Base-by-base conservation (phyloP, 2,888 invertebrate species). In the Leistus spinibarbis region DNA sequence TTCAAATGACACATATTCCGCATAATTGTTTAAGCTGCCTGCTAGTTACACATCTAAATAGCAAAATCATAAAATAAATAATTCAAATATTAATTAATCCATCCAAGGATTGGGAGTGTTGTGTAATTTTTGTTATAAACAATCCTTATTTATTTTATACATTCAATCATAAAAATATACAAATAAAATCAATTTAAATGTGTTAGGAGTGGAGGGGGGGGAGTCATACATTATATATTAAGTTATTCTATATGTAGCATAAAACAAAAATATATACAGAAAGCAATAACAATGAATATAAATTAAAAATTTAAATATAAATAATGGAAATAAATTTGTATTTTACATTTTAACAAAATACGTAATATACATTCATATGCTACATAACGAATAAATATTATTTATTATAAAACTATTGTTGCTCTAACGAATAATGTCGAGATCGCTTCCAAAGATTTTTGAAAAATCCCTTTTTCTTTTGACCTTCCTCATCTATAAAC, bases 391-490 rank as follows among this genome's bases (percentile, higher is more conserved):
- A 67, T 24, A 66, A 73, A 66, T 56, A 73, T 20, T 54, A 20
- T 13, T 22, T 20, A n/a, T n/a, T n/a, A 20, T 90, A 19, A 60
- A 60, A 60, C 60, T 91, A 91, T 88, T 94, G 94, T 86, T 95
- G 94, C 86, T 95, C 95, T 86, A 95, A 87, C 78, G 95, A 95
- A 84, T 95, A 93, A 84, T 95, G 94, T 79, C 94, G 91, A 79
- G 95, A 95, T 82, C 93, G 91, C 86, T 95, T 95, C 95, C 95
- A 95, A 80, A 95, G 91, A 85, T 91, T 94, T 86, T 94, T 93
- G 88, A 95, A 95, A 86, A 95, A 95, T 79, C 95, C 94, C 86
- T 93, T 94, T 85, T 95, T 94, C 87, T 94, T 95, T 79, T 93
- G 93, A 81, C 90, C 88, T 79, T 92, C 92, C 81, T 91, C 91